Evolutionary conservation across 2,113 vertebrate species (phyloP).

Genomic region (human): GRCh38 chr16:24791001-24791500

Average conservation of each 20-base stretch:
- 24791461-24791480: conserved; percentile 91
- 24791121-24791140: conserved; percentile 92
- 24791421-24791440: conserved; percentile 86
- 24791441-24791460: conserved; percentile 91
- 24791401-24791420: conserved; percentile 91
- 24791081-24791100: conserved; percentile 91
- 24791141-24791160: conserved; percentile 92
- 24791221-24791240: conserved; percentile 91
- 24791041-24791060: conserved; percentile 89
- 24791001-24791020: conserved; percentile 90
- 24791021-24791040: conserved; percentile 90
- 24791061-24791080: conserved; percentile 87
- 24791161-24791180: conserved; percentile 84
- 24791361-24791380: conserved; percentile 89
- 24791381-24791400: conserved; percentile 87
- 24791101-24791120: conserved; percentile 87
- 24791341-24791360: conserved; percentile 87
- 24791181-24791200: conserved; percentile 88
- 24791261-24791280: conserved; percentile 91
- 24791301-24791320: conserved; percentile 92
- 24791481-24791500: conserved; percentile 90
- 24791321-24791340: conserved; percentile 91
- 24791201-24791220: conserved; percentile 87
- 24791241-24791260: conserved; percentile 90
- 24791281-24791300: conserved; percentile 93